Conservation (phyloP, 2,888 invertebrate species). For the Zygothrica quintamaculata region DNA sequence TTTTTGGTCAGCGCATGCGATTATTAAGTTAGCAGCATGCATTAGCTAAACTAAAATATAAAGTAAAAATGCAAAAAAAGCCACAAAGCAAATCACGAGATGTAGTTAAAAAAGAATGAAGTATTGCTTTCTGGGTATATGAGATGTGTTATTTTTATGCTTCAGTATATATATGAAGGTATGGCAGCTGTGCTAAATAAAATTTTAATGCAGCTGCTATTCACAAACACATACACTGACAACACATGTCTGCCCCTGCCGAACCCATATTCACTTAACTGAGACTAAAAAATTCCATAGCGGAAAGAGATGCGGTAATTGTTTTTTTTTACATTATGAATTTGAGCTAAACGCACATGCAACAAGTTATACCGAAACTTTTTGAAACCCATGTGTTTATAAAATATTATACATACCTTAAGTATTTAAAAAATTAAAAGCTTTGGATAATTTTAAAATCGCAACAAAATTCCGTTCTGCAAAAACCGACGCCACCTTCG, state of each 20-base stretch:
- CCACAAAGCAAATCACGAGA: conserved; percentile 34
- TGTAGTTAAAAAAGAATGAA: background rate
- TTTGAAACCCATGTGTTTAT: no score
- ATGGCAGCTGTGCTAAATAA: conserved; percentile 65
- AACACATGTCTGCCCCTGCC: conserved; percentile 15
- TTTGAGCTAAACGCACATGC: conserved; percentile 30
- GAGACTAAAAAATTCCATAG: conserved; percentile 35
- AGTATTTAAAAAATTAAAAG: conserved; percentile 10
- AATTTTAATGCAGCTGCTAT: conserved; percentile 65
- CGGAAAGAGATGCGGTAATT: no score
- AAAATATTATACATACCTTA: conserved; percentile 33
- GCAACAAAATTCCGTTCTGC: conserved; percentile 12
- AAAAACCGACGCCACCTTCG: conserved; percentile 52
- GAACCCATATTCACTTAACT: conserved; percentile 25
- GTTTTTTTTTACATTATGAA: conserved; percentile 43
- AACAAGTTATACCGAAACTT: conserved; percentile 27
- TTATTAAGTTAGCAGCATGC: conserved; percentile 47
- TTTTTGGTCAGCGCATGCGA: conserved; percentile 58
- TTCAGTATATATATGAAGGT: conserved; percentile 25
- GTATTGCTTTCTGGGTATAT: conserved; percentile 2
- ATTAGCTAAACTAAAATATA: conserved; percentile 35
- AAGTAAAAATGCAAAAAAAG: conserved; percentile 48
- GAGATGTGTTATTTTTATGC: conserved; percentile 68
- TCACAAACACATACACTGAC: conserved; percentile 27
- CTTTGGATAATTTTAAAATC: background rate